Evolutionary conservation across 92 coral and sea anemone species (phyloP).

Genomic region (Phymanthus crucifer): DNA sequence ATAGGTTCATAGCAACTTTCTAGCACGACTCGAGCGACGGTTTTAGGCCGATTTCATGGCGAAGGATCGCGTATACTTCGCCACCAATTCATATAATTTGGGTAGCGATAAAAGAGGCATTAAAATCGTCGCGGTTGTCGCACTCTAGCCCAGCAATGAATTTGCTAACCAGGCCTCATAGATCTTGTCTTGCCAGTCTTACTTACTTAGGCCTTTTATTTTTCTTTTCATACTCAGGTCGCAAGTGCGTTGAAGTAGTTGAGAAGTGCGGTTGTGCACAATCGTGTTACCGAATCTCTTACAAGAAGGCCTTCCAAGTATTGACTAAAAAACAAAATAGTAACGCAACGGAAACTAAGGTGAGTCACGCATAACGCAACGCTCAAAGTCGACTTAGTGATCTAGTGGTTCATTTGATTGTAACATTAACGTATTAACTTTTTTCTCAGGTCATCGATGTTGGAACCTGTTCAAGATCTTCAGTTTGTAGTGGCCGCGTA

Average conservation of each 20-base stretch:
- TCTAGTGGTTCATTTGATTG: not conserved
- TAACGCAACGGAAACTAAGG: slow-evolving; percentile 34
- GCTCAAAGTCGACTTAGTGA: not conserved
- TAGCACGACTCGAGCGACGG: not conserved
- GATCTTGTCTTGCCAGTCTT: no score
- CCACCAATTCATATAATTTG: no score
- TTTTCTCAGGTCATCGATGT: slow-evolving; percentile 65
- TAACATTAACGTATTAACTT: not conserved
- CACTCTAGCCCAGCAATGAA: no score
- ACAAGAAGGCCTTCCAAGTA: slow-evolving; percentile 60
- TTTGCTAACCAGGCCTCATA: no score
- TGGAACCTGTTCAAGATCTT: slow-evolving; percentile 58
- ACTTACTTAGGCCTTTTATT: not conserved
- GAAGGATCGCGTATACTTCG: no score
- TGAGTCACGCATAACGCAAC: slow-evolving; percentile 7
- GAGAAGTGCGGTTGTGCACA: slow-evolving; percentile 62
- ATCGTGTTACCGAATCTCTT: slow-evolving; percentile 63
- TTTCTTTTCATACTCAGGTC: slow-evolving; percentile 37
- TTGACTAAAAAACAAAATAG: slow-evolving; percentile 15
- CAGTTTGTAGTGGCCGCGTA: slow-evolving; percentile 47
- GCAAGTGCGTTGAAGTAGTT: slow-evolving; percentile 53
- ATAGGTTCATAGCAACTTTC: no score
- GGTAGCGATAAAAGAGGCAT: no score
- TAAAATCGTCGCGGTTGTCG: no score
- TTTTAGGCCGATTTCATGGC: not conserved